Evolutionary conservation across 2,797 vertebrate species (phyloP), one percentile per base, ranked within the genome.

Genomic region (Coregonus sp.): DNA sequence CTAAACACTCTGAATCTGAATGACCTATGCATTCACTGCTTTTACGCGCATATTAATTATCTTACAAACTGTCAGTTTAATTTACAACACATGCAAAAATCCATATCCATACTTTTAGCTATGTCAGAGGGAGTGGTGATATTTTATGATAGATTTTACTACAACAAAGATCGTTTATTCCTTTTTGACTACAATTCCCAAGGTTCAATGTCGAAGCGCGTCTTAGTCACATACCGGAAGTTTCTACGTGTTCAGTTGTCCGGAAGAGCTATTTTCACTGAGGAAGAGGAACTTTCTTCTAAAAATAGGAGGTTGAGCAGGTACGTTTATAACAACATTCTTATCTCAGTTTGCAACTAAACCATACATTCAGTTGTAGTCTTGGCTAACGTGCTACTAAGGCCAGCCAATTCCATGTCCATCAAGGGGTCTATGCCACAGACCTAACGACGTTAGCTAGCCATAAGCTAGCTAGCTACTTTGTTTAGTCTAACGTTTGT

Each of bases 191-290:
- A 63, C 59, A 63, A 29, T 29, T 63, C 59, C n/a, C 59, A 63
- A 59, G 14, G 20, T n/a, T n/a, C 18, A 20, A 12, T 25, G 59
- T 63, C 20, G 9, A 63, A 12, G 59, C 7, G 9, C 20, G 20
- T 63, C n/a, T 20, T 61, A 6, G 20, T 61, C 20, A 12, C 35
- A n/a, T 50, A 25, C 33, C 72, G 72, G 72, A 74, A 47, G 72
- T 74, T 65, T 15, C 59, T 74, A 74, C 72, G 72, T 74, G 59
- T 74, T 74, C 72, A 74, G 72, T 70, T 74, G 59, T 47, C 72
- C 61, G 72, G 72, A 74, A 74, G 37, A 12, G 72, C 29, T 63
- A 20, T 74, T 74, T 29, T 35, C 5, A 6, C 33, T 15, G 31
- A 14, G n/a, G 56, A 20, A 47, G 18, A 5, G 35, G 72, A 40